Evolutionary conservation across 2,888 invertebrate genomes (phyloP), one percentile per base, ranked within the genome.

Genomic region (Ennomos fuscantarius): DNA sequence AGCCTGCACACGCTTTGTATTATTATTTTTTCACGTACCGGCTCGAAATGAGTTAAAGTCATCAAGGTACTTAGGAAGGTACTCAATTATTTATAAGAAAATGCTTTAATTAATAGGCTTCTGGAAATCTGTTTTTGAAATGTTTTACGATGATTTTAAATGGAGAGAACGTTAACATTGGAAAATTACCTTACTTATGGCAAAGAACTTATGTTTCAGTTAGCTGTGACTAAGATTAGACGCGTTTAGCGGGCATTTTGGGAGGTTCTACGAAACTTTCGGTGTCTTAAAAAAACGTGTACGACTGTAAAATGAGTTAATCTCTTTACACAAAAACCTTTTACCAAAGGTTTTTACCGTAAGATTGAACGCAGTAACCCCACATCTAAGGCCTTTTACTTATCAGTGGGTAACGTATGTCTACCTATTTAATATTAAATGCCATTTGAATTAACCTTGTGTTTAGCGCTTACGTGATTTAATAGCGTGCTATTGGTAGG

Each of bases 61-160:
- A 33, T 10, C 36, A 11, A n/a, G 2, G 31, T 37, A 40, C 41
- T 48, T 47, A n/a, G n/a, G n/a, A n/a, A n/a, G n/a, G n/a, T 36
- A 49, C 44, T 39, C 48, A 39, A 37, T 49, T 47, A 43, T 45
- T 66, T 60, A 62, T 62, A 58, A 60, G 59, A 43, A 51, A 47
- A 51, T 48, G 37, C 39, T 51, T 58, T 42, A 59, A 55, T 50
- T 42, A 59, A 52, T 51, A 52, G 34, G 57, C 42, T 59, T 51
- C 52, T 37, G 48, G 50, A 53, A 62, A 56, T 62, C 62, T 60
- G 57, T 53, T 63, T 60, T 57, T 13, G 58, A 52, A 49, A 43
- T 51, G 46, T 53, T 61, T 49, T 41, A 48, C 39, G 47, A 41
- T 43, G 51, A 42, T 13, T 40, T 53, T 49, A 37, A 24, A 51